These are phyloP conservation scores for Istiophorus platypterus DNA, from an alignment of 2,113 vertebrate species.

Conservation along the genomic window DNA sequence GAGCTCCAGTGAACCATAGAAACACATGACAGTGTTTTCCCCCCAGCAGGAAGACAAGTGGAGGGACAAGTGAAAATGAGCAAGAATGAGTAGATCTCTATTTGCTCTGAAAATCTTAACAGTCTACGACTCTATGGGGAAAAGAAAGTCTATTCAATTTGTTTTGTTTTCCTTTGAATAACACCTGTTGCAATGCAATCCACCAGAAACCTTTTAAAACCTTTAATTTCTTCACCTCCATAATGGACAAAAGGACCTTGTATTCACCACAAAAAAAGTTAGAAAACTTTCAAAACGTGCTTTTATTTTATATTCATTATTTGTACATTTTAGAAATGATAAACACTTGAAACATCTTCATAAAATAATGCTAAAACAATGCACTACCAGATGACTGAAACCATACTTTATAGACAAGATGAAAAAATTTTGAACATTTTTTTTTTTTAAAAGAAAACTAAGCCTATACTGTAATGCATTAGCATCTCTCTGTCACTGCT, in stretches of 20 bases:
- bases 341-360: conserved; percentile 88
- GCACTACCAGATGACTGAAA: conserved; percentile 79
- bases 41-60: conserved; percentile 17
- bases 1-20: conserved; percentile 39
- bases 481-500: conserved; percentile 56
- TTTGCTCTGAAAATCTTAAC: conserved; percentile 2
- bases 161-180: background rate
- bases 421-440: conserved; percentile 59
- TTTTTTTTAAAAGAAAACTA: conserved; percentile 60
- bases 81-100: conserved; percentile 15
- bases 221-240: background rate
- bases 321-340: conserved; percentile 92
- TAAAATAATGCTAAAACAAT: conserved; percentile 85
- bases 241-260: background rate
- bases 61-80: conserved; percentile 4
- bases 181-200: background rate
- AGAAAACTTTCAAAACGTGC: conserved; percentile 92
- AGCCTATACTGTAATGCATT: conserved; percentile 58
- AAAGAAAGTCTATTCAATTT: background rate
- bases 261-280: conserved; percentile 63
- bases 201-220: background rate
- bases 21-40: conserved; percentile 47
- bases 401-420: conserved; percentile 64
- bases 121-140: background rate
- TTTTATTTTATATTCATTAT: conserved; percentile 90